phyloP scores from a whole-genome alignment of 2,888 invertebrate genomes.

The Eupithecia exiguata region DNA sequence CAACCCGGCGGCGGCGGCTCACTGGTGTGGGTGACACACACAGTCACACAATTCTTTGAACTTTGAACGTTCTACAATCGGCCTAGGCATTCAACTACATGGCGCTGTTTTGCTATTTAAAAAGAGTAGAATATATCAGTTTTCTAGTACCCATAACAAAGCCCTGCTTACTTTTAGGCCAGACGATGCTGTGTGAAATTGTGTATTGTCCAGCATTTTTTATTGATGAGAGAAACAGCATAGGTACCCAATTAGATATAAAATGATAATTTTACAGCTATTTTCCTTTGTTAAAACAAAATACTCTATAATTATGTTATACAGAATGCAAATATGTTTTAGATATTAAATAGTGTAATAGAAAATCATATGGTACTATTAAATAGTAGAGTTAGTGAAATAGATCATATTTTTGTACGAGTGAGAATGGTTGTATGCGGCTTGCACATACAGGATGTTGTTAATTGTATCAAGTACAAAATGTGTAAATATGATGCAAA shows the following conservation, averaged over 20 bases:
- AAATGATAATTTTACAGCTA: neutral
- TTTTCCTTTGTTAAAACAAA: neutral
- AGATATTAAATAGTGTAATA: neutral
- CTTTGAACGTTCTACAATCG: no score
- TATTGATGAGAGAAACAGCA: neutral
- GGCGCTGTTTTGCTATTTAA: no score
- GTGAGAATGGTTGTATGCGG: slow-evolving; percentile 22
- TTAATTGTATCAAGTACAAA: neutral
- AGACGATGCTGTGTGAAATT: no score
- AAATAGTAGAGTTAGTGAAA: slow-evolving; percentile 22
- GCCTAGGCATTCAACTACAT: no score
- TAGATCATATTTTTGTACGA: slow-evolving; percentile 29
- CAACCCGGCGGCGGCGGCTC: no score
- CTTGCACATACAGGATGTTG: slow-evolving; percentile 17
- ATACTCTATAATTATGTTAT: neutral
- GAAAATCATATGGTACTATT: slow-evolving; percentile 17
- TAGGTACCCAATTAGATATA: neutral
- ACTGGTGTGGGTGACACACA: no score
- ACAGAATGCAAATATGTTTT: neutral
- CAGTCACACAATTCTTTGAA: no score
- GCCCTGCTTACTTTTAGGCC: no score
- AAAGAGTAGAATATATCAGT: no score
- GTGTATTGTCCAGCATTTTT: neutral
- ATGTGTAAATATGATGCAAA: neutral
- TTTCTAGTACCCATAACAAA: no score